Conservation (phyloP, 2,888 invertebrate genomes). For the Drosophila rubida region DNA sequence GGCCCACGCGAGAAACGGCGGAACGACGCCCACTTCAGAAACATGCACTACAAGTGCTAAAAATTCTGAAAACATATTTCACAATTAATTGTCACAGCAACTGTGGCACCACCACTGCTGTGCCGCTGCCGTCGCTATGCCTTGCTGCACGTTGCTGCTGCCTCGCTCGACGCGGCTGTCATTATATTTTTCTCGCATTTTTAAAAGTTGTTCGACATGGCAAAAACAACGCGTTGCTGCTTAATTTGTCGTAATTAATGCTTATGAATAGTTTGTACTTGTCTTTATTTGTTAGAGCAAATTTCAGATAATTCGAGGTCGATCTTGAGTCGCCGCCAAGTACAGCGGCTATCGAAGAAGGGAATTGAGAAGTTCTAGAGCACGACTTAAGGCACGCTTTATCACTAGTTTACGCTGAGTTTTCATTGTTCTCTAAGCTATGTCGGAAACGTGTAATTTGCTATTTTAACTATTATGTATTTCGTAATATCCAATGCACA, state of each 20-base stretch:
- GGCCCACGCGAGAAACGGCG: constrained; percentile 40
- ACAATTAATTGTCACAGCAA: constrained; percentile 76
- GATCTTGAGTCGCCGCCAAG: constrained; percentile 10
- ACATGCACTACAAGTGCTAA: constrained; percentile 78
- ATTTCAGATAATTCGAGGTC: constrained; percentile 19
- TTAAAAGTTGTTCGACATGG: constrained; percentile 78
- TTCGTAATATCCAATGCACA: too few species aligned
- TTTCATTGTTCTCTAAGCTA: too few species aligned
- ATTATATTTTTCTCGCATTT: constrained; percentile 70
- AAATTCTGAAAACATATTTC: constrained; percentile 79
- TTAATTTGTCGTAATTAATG: constrained; percentile 80
- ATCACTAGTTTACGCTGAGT: not conserved
- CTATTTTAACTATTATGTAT: too few species aligned
- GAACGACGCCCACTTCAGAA: constrained; percentile 66
- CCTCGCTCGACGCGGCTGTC: constrained; percentile 27
- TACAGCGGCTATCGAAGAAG: not conserved
- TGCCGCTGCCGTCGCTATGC: constrained; percentile 13
- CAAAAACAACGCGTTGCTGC: constrained; percentile 79
- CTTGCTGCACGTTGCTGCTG: constrained; percentile 25
- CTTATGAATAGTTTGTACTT: constrained; percentile 79
- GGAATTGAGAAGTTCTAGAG: too few species aligned
- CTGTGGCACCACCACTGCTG: constrained; percentile 40
- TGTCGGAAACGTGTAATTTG: too few species aligned
- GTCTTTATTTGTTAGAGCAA: constrained; percentile 68
- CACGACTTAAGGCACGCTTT: not conserved